Conservation (phyloP, 2,888 invertebrate genomes). For the Sesamia inferens region DNA sequence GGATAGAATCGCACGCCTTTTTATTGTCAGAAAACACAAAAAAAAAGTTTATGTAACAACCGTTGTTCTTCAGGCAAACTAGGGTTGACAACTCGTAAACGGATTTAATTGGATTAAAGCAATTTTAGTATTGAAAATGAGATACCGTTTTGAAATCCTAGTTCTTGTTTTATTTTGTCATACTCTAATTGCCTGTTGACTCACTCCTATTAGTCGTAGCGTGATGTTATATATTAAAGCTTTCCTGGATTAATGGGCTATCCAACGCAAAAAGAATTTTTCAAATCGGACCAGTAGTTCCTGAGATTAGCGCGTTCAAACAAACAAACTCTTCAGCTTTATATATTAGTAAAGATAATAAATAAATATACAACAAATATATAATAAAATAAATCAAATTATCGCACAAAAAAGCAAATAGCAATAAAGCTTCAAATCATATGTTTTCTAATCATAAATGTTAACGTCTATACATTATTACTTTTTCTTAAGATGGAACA, state of each 20-base stretch:
- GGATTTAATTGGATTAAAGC: background rate
- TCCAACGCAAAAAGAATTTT: too few relatives aligned
- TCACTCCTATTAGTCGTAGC: too few relatives aligned
- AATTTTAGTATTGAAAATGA: background rate
- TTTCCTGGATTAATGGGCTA: too few relatives aligned
- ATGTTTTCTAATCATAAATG: background rate
- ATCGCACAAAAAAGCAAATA: background rate
- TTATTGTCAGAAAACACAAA: conserved; percentile 70
- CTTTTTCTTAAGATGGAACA: too few relatives aligned
- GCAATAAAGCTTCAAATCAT: background rate
- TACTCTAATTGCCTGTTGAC: background rate
- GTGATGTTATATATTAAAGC: too few relatives aligned
- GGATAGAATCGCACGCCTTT: conserved; percentile 68
- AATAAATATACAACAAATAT: too few relatives aligned
- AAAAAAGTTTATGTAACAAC: conserved; percentile 61
- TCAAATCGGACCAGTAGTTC: too few relatives aligned
- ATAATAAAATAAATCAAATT: too few relatives aligned
- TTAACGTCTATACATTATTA: background rate
- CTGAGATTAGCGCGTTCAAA: too few relatives aligned
- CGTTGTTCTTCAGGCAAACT: conserved; percentile 51
- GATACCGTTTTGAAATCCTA: background rate
- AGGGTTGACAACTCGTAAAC: conserved; percentile 23
- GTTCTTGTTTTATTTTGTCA: background rate
- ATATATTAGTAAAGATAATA: background rate
- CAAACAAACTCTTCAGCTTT: too few relatives aligned